These are phyloP conservation scores for Himalopsyche phryganea DNA, from an alignment of 1,140 invertebrate species.

Conservation along the genomic window DNA sequence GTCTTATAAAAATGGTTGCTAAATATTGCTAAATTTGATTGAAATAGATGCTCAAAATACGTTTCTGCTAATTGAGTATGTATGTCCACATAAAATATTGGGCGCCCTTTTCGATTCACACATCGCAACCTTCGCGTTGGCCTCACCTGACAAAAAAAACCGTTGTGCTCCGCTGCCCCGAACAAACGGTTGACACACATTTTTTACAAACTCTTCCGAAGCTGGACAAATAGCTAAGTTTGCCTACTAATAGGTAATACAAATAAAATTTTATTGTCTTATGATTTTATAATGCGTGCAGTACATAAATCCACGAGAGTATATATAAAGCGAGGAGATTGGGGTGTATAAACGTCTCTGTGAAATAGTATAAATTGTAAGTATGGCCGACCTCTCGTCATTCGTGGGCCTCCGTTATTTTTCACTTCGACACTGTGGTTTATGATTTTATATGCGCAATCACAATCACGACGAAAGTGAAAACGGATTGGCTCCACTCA, in stretches of 20 bases:
- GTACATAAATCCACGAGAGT: conserved; percentile 31
- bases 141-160: not conserved
- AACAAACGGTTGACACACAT: conserved; percentile 7
- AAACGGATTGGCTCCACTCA: conserved; percentile 6
- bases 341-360: conserved; percentile 32
- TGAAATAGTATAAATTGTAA: conserved; percentile 34
- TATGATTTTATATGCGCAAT: conserved; percentile 27
- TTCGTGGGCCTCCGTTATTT: conserved; percentile 16
- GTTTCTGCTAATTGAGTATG: too few relatives aligned
- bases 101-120: not conserved
- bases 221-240: conserved; percentile 29
- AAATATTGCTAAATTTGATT: too few relatives aligned
- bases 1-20: too few relatives aligned
- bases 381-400: conserved; percentile 18
- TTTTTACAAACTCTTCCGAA: conserved; percentile 14
- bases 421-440: conserved; percentile 14
- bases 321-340: conserved; percentile 27
- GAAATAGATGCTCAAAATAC: too few relatives aligned
- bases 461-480: conserved; percentile 5
- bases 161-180: not conserved
- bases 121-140: not conserved
- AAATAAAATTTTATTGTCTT: conserved; percentile 36
- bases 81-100: too few relatives aligned
- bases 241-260: conserved; percentile 33
- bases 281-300: conserved; percentile 33